These are phyloP conservation scores for Forbesichthys papilliferus DNA, from an alignment of 2,113 vertebrate species.

Conservation along the genomic window DNA sequence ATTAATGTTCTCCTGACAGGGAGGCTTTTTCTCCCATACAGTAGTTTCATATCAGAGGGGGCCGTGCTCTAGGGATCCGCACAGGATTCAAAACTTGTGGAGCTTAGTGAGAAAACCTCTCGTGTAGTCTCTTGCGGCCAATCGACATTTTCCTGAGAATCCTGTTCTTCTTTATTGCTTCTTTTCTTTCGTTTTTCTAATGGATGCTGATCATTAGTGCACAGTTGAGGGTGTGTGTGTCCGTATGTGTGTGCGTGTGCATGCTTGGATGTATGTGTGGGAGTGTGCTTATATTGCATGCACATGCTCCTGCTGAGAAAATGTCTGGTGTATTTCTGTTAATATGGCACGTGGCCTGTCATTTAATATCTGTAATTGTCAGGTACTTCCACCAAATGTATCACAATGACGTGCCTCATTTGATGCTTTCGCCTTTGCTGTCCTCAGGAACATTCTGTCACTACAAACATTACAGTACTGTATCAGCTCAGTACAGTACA, in stretches of 20 bases:
- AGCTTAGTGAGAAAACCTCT: slow-evolving; percentile 60
- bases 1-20: slow-evolving; percentile 91
- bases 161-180: slow-evolving; percentile 30
- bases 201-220: slow-evolving; percentile 2
- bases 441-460: too few relatives aligned
- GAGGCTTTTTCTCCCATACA: slow-evolving; percentile 69
- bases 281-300: not conserved
- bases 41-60: slow-evolving; percentile 69
- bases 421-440: too few relatives aligned
- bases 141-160: slow-evolving; percentile 61
- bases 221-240: slow-evolving; percentile 17
- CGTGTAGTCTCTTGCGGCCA: slow-evolving; percentile 49
- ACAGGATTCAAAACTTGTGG: slow-evolving; percentile 73
- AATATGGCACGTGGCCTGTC: too few relatives aligned
- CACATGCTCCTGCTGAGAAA: not conserved
- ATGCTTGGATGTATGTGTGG: not conserved
- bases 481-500: not conserved
- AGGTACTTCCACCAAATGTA: not conserved
- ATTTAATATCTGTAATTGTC: too few relatives aligned
- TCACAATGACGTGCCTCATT: not conserved
- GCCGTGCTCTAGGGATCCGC: slow-evolving; percentile 56
- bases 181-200: not conserved
- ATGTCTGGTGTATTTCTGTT: not conserved
- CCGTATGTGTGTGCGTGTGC: slow-evolving; percentile 3
- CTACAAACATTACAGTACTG: too few relatives aligned